A percentile compares a stretch with the other conserved stretches of the same genome.
Conservation (phyloP, 1,140 invertebrate genomes). For the Campodea augens region DNA sequence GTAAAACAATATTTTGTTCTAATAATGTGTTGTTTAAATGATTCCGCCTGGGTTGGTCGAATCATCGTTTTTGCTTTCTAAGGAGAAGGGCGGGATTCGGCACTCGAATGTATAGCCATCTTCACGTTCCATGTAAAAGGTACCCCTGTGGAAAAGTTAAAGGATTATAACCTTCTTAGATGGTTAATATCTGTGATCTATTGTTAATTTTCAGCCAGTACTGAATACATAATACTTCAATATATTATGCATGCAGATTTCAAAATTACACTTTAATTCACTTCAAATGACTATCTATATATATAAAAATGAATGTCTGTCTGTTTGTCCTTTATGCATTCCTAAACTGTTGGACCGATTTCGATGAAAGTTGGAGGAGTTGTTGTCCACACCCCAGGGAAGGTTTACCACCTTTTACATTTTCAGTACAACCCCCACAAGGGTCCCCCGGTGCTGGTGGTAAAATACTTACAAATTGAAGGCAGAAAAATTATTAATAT, state of each 20-base stretch:
- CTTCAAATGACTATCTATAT: conserved; percentile 5
- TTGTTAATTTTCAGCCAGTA: conserved; percentile 1
- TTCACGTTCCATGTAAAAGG: conserved; percentile 87
- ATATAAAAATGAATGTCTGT: too few species aligned
- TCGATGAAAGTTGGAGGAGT: too few species aligned
- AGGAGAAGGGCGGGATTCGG: conserved; percentile 84
- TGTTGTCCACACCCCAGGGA: too few species aligned
- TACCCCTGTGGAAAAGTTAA: conserved; percentile 46
- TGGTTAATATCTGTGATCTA: not conserved
- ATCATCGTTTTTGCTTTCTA: conserved; percentile 80
- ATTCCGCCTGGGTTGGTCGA: conserved; percentile 14
- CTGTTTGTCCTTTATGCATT: too few species aligned
- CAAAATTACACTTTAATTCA: conserved; percentile 6
- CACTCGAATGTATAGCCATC: conserved; percentile 92
- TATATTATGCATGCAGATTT: conserved; percentile 1
- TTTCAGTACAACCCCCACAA: too few species aligned
- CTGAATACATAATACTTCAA: not conserved
- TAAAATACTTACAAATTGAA: too few species aligned
- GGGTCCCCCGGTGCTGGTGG: too few species aligned
- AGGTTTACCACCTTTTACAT: too few species aligned
- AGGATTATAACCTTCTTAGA: conserved; percentile 2
- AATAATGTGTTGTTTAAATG: not conserved
- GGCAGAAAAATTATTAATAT: too few species aligned
- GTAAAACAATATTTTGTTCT: not conserved
- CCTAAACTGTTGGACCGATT: too few species aligned